Conservation (phyloP, 1,140 invertebrate species). For the Gonatopus flavifemur region DNA sequence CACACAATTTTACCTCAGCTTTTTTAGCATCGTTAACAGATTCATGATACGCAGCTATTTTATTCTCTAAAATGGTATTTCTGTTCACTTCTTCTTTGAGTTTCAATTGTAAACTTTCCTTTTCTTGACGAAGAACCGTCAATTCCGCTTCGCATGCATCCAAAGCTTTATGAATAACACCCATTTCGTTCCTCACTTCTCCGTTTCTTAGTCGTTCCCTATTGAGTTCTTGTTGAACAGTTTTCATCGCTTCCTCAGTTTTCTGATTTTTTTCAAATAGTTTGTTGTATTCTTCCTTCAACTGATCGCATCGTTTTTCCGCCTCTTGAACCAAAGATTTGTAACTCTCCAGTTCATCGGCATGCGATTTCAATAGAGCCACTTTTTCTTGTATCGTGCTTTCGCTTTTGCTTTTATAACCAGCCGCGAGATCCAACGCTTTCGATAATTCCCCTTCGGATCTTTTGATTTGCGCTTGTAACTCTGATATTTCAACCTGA, state of each 20-base stretch:
- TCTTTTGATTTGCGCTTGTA: slow-evolving; percentile 60
- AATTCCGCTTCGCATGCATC: slow-evolving; percentile 62
- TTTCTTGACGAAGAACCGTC: slow-evolving; percentile 58
- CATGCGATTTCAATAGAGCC: slow-evolving; percentile 45
- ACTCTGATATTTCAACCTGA: slow-evolving; percentile 36
- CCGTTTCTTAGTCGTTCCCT: slow-evolving; percentile 44
- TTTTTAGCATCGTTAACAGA: slow-evolving; percentile 55
- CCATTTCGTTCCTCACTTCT: slow-evolving; percentile 54
- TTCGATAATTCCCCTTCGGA: slow-evolving; percentile 69
- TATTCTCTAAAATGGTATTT: slow-evolving; percentile 55
- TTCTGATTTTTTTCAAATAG: slow-evolving; percentile 40
- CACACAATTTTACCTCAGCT: slow-evolving; percentile 51
- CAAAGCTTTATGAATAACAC: slow-evolving; percentile 57
- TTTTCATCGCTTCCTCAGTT: slow-evolving; percentile 38
- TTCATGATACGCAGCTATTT: slow-evolving; percentile 55
- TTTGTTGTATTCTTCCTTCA: slow-evolving; percentile 46
- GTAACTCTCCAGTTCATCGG: slow-evolving; percentile 50
- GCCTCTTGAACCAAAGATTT: slow-evolving; percentile 47
- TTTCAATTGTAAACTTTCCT: slow-evolving; percentile 55
- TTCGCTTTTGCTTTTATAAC: slow-evolving; percentile 69
- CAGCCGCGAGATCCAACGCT: slow-evolving; percentile 66
- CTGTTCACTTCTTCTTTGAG: slow-evolving; percentile 59
- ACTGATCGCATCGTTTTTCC: slow-evolving; percentile 41
- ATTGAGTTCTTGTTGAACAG: slow-evolving; percentile 46
- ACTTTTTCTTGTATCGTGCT: slow-evolving; percentile 58